Evolutionary conservation across 2,888 invertebrate genomes (phyloP), one percentile per base, ranked within the genome.

Genomic region (Cantharis nigra): DNA sequence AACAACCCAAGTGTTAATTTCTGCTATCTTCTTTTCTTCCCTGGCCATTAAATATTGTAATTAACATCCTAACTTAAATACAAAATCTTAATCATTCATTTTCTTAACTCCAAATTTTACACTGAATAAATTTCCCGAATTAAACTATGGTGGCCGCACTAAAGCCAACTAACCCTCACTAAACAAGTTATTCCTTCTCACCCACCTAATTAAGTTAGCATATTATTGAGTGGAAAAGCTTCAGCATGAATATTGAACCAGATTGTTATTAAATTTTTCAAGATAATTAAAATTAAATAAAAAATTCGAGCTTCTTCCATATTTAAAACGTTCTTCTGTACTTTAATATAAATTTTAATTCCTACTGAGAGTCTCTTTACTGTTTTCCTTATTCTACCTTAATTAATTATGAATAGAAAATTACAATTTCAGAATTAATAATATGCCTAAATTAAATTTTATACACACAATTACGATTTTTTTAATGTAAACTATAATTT

Each of bases 141-240:
- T 73, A 77, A 77, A 78, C 75, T 72, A 63, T 63, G 62, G 71
- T 80, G 77, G 75, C 80, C 78, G 72, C 76, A 78, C 79, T 75
- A 79, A 71, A 78, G 72, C 76, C 74, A 77, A 81, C 77, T 80
- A 77, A 76, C 80, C 80, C 76, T 77, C 69, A 63, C 67, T 73
- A 77, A 79, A 71, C 74, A 65, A 81, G 78, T 78, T 72, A 74
- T 76, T 77, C 79, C 74, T 78, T 77, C 77, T 77, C 77, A 74
- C 77, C 75, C 75, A 79, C 71, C 77, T 80, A 81, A 81, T 80
- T 81, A 80, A 75, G 79, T 80, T 80, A 79, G 79, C 79, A 79
- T 81, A 81, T 79, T 80, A 80, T 80, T 77, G 79, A 79, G 77
- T 80, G 78, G 72, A 70, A 78, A 80, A 76, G 76, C 78, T 77